A percentile compares a stretch with the other conserved stretches of the same genome.
Conservation (phyloP, 2,113 vertebrate species). For the Heterotilapia buettikoferi region DNA sequence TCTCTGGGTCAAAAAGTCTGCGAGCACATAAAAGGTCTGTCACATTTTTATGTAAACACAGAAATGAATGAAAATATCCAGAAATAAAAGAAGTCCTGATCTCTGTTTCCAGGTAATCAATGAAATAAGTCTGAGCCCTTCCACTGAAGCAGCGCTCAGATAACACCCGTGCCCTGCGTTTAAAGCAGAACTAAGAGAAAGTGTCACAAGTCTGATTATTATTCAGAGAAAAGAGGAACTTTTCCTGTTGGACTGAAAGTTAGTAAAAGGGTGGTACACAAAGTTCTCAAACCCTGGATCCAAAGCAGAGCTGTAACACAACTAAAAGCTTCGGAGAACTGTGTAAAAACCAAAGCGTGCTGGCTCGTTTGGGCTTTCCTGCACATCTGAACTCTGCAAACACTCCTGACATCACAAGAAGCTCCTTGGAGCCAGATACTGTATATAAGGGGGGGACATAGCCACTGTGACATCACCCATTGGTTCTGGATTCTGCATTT, state of each 20-base stretch:
- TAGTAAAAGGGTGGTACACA: neutral
- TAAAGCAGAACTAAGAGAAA: neutral
- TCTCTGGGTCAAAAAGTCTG: neutral
- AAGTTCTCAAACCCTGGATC: neutral
- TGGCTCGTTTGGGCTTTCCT: neutral
- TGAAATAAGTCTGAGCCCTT: neutral
- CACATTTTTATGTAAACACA: fast-evolving
- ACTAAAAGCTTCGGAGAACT: neutral
- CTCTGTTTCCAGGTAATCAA: neutral
- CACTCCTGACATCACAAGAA: neutral
- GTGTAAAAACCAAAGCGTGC: neutral
- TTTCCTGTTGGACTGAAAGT: neutral
- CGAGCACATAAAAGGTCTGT: neutral
- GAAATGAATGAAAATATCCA: neutral
- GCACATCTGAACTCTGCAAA: neutral
- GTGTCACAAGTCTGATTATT: neutral
- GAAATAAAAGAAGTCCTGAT: neutral
- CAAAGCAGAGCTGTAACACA: neutral
- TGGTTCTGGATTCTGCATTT: neutral
- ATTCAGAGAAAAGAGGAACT: neutral
- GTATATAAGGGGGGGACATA: neutral
- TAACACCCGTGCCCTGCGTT: fast-evolving
- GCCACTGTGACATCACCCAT: neutral
- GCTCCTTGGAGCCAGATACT: neutral
- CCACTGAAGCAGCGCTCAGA: fast-evolving